These are phyloP conservation scores for Syrrhaptes paradoxus DNA, from an alignment of 2,113 vertebrate genomes.

Conservation along the genomic window DNA sequence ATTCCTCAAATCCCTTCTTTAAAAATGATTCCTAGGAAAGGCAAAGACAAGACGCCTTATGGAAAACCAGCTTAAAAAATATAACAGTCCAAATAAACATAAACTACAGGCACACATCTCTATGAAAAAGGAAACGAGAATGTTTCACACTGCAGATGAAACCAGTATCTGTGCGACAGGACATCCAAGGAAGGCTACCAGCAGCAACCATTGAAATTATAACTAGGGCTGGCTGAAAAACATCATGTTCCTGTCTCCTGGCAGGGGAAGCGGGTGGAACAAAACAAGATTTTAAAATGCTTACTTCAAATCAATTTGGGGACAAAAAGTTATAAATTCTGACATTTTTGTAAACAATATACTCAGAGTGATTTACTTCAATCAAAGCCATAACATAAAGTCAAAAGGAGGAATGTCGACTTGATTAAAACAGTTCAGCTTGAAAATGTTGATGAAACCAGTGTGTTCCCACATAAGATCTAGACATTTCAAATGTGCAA, in stretches of 20 bases:
- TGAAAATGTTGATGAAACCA: conserved; percentile 56
- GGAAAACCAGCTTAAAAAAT: neutral
- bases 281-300: conserved; percentile 17
- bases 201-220: neutral
- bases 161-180: neutral
- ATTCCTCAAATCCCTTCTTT: neutral
- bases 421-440: conserved; percentile 53
- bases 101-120: neutral
- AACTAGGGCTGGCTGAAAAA: neutral
- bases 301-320: neutral
- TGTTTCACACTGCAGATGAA: neutral
- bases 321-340: conserved; percentile 11
- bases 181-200: neutral
- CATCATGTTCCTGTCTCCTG: neutral
- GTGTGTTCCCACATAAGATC: conserved; percentile 26
- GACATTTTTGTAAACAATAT: conserved; percentile 15
- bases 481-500: neutral
- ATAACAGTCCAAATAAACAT: neutral
- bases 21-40: neutral
- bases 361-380: conserved; percentile 27
- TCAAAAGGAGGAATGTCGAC: conserved; percentile 33
- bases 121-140: neutral
- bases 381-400: conserved; percentile 28
- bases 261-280: neutral
- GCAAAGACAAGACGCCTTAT: neutral